phyloP scores from a whole-genome alignment of 2,888 invertebrate species.

The Sarcophaga subvicina region DNA sequence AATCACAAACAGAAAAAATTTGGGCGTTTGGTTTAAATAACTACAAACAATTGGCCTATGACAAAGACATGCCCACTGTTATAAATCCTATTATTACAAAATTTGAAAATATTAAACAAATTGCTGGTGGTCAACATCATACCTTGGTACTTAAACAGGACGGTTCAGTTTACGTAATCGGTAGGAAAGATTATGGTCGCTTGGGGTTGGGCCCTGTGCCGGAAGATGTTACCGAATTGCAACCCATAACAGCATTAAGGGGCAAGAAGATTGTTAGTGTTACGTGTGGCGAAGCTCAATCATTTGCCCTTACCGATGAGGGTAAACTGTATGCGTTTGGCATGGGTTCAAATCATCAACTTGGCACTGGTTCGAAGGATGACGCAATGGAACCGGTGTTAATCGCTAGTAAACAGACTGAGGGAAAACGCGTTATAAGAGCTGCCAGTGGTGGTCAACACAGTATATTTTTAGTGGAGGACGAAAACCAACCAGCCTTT shows the following conservation, averaged over 20 bases:
- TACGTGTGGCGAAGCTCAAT: constrained; percentile 89
- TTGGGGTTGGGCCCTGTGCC: constrained; percentile 90
- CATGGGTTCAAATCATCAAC: constrained; percentile 94
- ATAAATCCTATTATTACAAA: constrained; percentile 75
- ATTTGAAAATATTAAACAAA: constrained; percentile 77
- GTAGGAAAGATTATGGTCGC: constrained; percentile 95
- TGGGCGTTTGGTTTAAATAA: constrained; percentile 97
- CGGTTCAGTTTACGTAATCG: constrained; percentile 89
- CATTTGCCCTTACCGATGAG: constrained; percentile 91
- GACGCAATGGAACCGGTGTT: constrained; percentile 85
- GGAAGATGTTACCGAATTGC: constrained; percentile 86
- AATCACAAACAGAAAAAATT: constrained; percentile 86
- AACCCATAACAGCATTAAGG: constrained; percentile 85
- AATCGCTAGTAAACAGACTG: constrained; percentile 86
- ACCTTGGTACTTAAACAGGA: constrained; percentile 89
- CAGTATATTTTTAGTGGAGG: constrained; percentile 86
- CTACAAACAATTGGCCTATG: constrained; percentile 93
- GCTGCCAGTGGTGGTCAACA: constrained; percentile 94
- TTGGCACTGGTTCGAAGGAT: constrained; percentile 89
- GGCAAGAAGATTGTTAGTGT: constrained; percentile 87
- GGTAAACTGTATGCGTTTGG: constrained; percentile 94
- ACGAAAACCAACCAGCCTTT: constrained; percentile 69
- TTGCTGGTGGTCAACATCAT: constrained; percentile 93
- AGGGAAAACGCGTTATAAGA: constrained; percentile 83
- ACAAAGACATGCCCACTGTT: constrained; percentile 73